Evolutionary conservation across 2,888 invertebrate genomes (phyloP).

Genomic region (Timandra comae): DNA sequence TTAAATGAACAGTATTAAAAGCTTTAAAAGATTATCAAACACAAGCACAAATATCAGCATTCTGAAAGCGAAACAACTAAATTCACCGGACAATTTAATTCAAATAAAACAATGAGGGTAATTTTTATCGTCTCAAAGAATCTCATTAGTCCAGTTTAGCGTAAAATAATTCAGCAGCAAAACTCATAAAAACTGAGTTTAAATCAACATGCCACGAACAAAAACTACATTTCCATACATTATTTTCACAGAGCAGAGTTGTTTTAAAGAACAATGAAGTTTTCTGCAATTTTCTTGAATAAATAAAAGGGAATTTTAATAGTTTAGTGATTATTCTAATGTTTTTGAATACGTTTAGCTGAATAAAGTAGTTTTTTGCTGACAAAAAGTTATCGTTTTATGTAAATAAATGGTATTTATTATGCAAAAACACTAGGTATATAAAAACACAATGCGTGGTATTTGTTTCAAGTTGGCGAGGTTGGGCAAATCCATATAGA

Average conservation of each 20-base stretch:
- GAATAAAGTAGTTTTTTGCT: not conserved
- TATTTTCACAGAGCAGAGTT: slow-evolving; percentile 17
- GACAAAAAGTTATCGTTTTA: not conserved
- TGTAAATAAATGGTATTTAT: not conserved
- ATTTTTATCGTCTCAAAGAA: slow-evolving; percentile 11
- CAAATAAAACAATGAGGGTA: slow-evolving; percentile 5
- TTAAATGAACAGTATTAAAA: too few species aligned
- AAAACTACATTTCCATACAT: slow-evolving; percentile 29
- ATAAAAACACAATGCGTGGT: not conserved
- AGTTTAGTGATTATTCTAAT: slow-evolving; percentile 7
- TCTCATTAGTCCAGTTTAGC: slow-evolving; percentile 21
- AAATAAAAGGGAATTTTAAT: slow-evolving; percentile 9
- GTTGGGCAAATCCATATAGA: too few species aligned
- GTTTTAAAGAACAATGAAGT: slow-evolving; percentile 18
- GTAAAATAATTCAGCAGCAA: slow-evolving; percentile 22
- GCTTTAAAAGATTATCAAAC: too few species aligned
- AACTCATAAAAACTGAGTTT: slow-evolving; percentile 23
- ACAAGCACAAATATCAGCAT: too few species aligned
- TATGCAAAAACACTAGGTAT: not conserved
- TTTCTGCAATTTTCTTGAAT: slow-evolving; percentile 3
- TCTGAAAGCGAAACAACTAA: too few species aligned
- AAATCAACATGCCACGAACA: slow-evolving; percentile 25
- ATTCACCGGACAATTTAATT: too few species aligned
- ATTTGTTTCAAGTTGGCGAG: too few species aligned
- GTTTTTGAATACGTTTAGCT: not conserved